Evolutionary conservation across 2,888 invertebrate genomes (phyloP).

Genomic region (Adelphocoris suturalis): DNA sequence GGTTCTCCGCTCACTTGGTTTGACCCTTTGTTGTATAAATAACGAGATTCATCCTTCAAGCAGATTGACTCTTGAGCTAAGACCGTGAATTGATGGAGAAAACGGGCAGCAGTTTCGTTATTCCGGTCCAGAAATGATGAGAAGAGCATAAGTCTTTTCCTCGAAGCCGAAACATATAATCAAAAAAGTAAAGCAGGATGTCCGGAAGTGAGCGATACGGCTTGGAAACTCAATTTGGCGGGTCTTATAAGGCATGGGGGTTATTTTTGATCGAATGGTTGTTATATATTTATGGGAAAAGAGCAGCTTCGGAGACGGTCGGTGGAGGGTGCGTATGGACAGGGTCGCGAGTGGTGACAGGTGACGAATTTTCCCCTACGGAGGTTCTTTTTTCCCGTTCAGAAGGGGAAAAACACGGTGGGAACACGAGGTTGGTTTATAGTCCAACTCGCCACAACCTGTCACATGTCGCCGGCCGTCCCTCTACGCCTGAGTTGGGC

Average conservation of each 20-base stretch:
- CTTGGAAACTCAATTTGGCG: constrained; percentile 66
- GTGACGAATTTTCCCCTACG: constrained; percentile 60
- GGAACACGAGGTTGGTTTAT: constrained; percentile 8
- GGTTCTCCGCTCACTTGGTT: constrained; percentile 23
- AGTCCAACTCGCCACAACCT: not conserved
- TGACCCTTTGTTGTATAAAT: constrained; percentile 31
- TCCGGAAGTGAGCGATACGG: constrained; percentile 59
- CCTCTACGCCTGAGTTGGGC: constrained; percentile 7
- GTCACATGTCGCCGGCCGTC: constrained; percentile 27
- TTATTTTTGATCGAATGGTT: constrained; percentile 50
- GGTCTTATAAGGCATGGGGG: constrained; percentile 51
- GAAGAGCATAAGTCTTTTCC: constrained; percentile 28
- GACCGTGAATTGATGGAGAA: not conserved
- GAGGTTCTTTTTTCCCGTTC: not conserved
- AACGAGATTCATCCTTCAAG: constrained; percentile 31
- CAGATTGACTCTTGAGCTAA: constrained; percentile 36
- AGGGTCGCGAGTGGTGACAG: constrained; percentile 61
- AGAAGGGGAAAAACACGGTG: constrained; percentile 24
- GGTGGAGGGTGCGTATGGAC: constrained; percentile 28
- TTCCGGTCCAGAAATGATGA: constrained; percentile 7
- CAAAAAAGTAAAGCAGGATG: not conserved
- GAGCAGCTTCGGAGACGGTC: not conserved
- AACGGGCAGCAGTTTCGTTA: not conserved
- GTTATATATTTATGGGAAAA: constrained; percentile 67
- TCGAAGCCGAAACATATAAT: not conserved